Base-by-base conservation (phyloP, 1,140 invertebrate genomes). In the Drosophila ohnishii region DNA sequence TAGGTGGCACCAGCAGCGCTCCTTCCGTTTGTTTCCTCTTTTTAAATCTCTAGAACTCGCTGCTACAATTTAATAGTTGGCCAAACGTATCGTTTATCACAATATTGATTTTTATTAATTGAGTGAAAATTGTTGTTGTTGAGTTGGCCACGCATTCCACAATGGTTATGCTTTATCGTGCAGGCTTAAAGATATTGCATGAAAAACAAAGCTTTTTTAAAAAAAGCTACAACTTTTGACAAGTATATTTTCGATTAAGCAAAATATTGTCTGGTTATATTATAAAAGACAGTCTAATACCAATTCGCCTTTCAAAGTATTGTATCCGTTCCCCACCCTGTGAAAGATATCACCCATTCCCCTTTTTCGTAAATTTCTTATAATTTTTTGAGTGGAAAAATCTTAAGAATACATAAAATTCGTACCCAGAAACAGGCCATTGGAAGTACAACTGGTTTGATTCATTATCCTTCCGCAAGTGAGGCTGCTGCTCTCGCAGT, bases 391-490 rank as follows among this genome's bases (percentile, higher is more conserved):
- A 55, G 34, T 42, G n/a, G 22, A 22, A 57, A 56, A 63, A 28
- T 11, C 50, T 22, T 7, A 22, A 13, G 30, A 62, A 62, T 35
- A 10, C 5, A 16, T 22, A 25, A 42, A 53, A 64, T 10, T 55
- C 45, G 16, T 40, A 48, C 42, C 8, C 47, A 28, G 34, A 61
- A 57, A 62, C 62, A 50, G 74, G 25, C 64, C 70, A 82, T 73
- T 32, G n/a, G 32, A 69, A 47, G 19, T 4, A 9, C 51, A 87
- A 87, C 83, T 73, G 84, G 83, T 83, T 81, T 67, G 8, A 13
- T 13, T n/a, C 32, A 11, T 48, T 16, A 5, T 44, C 35, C 66
- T 19, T 71, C 19, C 13, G 10, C 28, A 45, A 56, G 19, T 32
- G 22, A 53, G 64, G 64, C 35, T 39, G 22, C 53, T 25, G 16